Base-by-base conservation (phyloP, 2,888 invertebrate genomes). In the Acleris emargana region DNA sequence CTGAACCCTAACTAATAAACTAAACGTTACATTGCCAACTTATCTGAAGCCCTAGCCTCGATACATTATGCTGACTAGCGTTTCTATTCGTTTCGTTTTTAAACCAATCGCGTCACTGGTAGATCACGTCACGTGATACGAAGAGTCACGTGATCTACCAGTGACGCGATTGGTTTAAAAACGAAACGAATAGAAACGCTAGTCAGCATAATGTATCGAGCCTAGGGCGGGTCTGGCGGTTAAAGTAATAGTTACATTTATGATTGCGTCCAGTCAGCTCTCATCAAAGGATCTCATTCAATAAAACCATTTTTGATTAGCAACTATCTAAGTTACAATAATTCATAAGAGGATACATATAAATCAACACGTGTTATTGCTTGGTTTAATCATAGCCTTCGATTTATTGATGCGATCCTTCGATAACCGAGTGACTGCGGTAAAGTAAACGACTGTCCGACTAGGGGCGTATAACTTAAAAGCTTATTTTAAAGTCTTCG, bases 401-500 rank as follows among this genome's bases (percentile, higher is more conserved):
- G 54, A 62, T 50, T 17, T 55, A 55, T 25, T n/a, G 61, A 62
- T 55, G 55, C 4, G 22, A 22, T 38, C 53, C 50, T 25, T 20
- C 32, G 50, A 50, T 13, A 60, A 42, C 49, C 58, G 20, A 32
- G 54, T 2, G 59, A 43, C 16, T 18, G 54, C 50, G 28, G 6
- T 18, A 32, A 58, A 82, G 82, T 78, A 79, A 79, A 81, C 78
- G 72, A 76, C 75, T 76, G 74, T 77, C 83, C 81, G 76, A 82
- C 86, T 86, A 87, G 83, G 86, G 88, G 89, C 88, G 80, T 87
- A 87, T 83, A 82, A 82, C 79, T 81, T 83, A 86, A 85, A 88
- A 89, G 87, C 88, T 84, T 86, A 45, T 17, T 43, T 82, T 85
- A 85, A 86, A 88, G 84, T 87, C 84, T 86, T 86, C 86, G 88